phyloP scores from a whole-genome alignment of 2,888 invertebrate genomes.

The Pogonocherus hispidulus region DNA sequence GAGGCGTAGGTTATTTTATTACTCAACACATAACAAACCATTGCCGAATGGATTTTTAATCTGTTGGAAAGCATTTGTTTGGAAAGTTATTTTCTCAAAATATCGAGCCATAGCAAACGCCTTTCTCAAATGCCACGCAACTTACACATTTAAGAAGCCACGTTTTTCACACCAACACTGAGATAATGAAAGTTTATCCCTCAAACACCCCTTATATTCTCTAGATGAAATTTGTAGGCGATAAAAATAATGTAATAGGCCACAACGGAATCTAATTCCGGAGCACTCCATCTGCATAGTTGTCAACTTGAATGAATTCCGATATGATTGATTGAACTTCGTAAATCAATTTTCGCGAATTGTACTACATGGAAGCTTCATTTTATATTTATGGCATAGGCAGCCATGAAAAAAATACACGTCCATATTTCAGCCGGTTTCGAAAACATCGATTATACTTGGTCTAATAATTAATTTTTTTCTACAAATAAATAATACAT shows the following conservation, averaged over 20 bases:
- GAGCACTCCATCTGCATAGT: constrained; percentile 36
- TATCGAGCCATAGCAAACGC: too few species aligned
- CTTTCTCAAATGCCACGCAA: too few species aligned
- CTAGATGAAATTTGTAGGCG: neutral
- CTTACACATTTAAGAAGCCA: too few species aligned
- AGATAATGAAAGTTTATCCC: too few species aligned
- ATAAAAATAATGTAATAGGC: constrained; percentile 14
- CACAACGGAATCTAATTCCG: constrained; percentile 1
- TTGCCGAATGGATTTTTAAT: too few species aligned
- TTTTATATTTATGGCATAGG: constrained; percentile 27
- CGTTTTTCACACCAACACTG: too few species aligned
- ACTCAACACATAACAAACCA: too few species aligned
- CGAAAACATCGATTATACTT: constrained; percentile 7
- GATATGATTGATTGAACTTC: constrained; percentile 34
- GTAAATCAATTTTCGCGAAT: constrained; percentile 25
- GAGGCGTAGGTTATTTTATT: too few species aligned
- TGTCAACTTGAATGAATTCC: constrained; percentile 35
- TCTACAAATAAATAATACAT: neutral
- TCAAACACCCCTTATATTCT: too few species aligned
- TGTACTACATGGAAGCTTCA: constrained; percentile 23
- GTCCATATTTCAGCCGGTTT: constrained; percentile 13
- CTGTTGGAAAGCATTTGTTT: too few species aligned
- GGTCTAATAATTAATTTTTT: constrained; percentile 20
- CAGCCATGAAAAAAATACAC: constrained; percentile 14
- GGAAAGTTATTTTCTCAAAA: too few species aligned